Evolutionary conservation across 2,113 vertebrate genomes (phyloP), one percentile per base, ranked within the genome.

Genomic region (Coreoperca whiteheadi): DNA sequence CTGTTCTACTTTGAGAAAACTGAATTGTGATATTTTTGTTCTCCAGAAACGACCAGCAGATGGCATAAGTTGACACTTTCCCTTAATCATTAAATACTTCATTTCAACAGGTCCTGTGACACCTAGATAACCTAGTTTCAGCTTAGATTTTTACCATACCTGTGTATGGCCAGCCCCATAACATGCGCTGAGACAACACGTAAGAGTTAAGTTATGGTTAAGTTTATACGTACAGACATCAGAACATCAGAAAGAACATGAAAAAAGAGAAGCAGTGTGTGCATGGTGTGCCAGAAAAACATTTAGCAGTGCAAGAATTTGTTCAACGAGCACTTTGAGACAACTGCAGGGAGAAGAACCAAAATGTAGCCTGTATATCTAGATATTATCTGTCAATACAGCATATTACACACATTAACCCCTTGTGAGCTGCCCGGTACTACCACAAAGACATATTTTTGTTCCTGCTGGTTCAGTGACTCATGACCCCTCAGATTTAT

Each of bases 1-100:
- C 12, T 23, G 7, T 16, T 34, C 72, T 56, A 46, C 37, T 39
- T 10, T 48, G 10, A 41, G 3, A 46, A n/a, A 46, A 5, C 10
- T 39, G 12, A 41, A 70, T 4, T 1, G 6, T 6, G 11, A 48
- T 23, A 8, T 21, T 60, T 34, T 56, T 57, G 34, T 48, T 8
- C 8, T 64, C 28, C 16, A 25, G 7, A 50, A 0, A 14, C 25
- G 41, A 46, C 84, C 91, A 90, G 74, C n/a, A 88, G 91, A 43
- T 82, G 88, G 82, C 79, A 43, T 0, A 21, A 43, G 32, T 77
- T 63, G 23, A 77, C 80, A 57, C 21, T 28, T 61, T 53, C 50
- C 30, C 18, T 37, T 28, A 20, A 10, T 1, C 30, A 51, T 41
- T 20, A 37, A 54, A 75, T 64, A 32, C 4, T n/a, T 11, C 28